Base-by-base conservation (phyloP, 2,888 invertebrate species). In the Zaprionus bogoriensis region DNA sequence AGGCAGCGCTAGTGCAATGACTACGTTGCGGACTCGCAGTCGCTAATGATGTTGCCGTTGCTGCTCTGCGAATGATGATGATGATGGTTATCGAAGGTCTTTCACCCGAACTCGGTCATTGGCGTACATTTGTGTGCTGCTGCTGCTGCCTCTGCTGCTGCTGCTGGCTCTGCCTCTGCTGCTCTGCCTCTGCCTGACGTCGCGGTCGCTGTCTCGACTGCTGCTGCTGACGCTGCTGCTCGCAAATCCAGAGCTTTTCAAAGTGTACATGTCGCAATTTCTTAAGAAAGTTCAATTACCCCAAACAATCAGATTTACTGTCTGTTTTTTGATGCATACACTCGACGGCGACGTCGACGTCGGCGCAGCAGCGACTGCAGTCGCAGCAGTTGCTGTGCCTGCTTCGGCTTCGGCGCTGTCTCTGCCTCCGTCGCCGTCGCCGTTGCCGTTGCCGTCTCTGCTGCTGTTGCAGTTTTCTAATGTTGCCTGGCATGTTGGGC, bases 21-120 rank as follows among this genome's bases (percentile, higher is more conserved):
- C 79, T 78, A 76, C 74, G 63, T 60, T 68, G 72, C 48, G 71
- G 54, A 69, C 66, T 70, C 74, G 63, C 60, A 71, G 71, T 74
- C 74, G 66, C 63, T 68, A 76, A 74, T 82, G 79, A 78, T 78
- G 84, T 68, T 82, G 74, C 76, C 77, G 68, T 77, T 77, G 70
- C 87, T 77, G 81, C 86, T 76, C 77, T 78, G 83, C 72, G 71
- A 77, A 86, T 84, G 80, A 88, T 87, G 87, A 89, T 85, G 87
- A 89, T 88, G 89, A 90, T 90, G 90, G 89, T 90, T 89, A 89
- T 89, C 90, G 90, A 91, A 91, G 91, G 91, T 91, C 91, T 91
- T 91, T 91, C 91, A 91, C 91, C 91, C 91, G 91, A 90, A 90
- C 90, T 90, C 91, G 91, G 91, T 91, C 91, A 91, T 91, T 91